phyloP scores from a whole-genome alignment of 92 coral and sea anemone genomes.

The Diadumene lineata region DNA sequence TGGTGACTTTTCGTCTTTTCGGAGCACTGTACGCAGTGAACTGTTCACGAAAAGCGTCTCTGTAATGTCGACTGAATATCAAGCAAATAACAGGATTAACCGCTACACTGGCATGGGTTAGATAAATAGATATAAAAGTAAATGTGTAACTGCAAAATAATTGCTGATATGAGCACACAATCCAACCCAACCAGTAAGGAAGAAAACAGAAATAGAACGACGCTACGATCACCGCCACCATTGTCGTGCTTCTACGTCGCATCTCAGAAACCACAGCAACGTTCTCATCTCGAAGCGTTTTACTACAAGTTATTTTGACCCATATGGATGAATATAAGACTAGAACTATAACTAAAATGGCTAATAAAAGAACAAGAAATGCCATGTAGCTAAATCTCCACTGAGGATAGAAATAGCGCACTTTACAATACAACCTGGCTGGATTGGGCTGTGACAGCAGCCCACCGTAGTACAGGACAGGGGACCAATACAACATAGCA shows the following conservation, averaged over 20 bases:
- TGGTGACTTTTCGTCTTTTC: not conserved
- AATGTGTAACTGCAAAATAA: slow-evolving; percentile 40
- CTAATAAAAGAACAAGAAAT: slow-evolving; percentile 57
- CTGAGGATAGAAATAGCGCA: slow-evolving; percentile 42
- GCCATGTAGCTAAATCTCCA: slow-evolving; percentile 63
- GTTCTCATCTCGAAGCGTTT: slow-evolving; percentile 46
- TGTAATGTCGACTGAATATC: slow-evolving; percentile 31
- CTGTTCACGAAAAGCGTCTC: slow-evolving; percentile 15
- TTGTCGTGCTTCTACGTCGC: slow-evolving; percentile 37
- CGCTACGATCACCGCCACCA: slow-evolving; percentile 53
- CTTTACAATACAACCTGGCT: slow-evolving; percentile 34
- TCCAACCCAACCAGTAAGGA: slow-evolving; percentile 70
- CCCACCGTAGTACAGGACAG: slow-evolving; percentile 71
- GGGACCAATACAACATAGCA: slow-evolving; percentile 64
- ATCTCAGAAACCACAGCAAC: slow-evolving; percentile 10
- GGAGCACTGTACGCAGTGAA: not conserved
- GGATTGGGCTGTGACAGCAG: slow-evolving; percentile 23
- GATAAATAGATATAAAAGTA: slow-evolving; percentile 48
- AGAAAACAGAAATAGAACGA: slow-evolving; percentile 58
- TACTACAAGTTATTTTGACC: slow-evolving; percentile 51
- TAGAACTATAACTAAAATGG: slow-evolving; percentile 62
- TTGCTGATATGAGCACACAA: slow-evolving; percentile 44
- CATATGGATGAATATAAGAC: slow-evolving; percentile 60
- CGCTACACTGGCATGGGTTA: slow-evolving; percentile 64
- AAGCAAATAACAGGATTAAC: slow-evolving; percentile 56